Evolutionary conservation across 2,888 invertebrate genomes (phyloP).

Genomic region (Eurytoma adleriae): DNA sequence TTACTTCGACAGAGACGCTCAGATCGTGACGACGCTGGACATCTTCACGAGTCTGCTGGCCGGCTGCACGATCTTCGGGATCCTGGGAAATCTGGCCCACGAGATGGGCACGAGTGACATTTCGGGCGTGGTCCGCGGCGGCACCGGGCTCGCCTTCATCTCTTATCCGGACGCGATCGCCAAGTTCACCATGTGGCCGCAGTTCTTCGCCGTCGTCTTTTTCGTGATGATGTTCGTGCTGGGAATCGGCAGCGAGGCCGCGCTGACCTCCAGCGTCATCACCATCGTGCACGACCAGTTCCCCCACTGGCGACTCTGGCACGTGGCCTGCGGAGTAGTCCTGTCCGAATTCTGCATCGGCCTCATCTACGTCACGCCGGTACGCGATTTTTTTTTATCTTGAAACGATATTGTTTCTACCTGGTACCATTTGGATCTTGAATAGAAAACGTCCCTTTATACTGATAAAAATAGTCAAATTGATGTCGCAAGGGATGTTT

Average conservation of each 20-base stretch:
- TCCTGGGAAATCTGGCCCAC: conserved; percentile 87
- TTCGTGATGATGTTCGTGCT: conserved; percentile 78
- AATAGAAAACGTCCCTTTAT: too few relatives aligned
- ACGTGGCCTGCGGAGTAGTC: conserved; percentile 72
- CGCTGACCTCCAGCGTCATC: conserved; percentile 74
- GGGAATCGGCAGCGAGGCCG: conserved; percentile 77
- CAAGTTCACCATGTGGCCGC: conserved; percentile 84
- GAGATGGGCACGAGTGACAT: conserved; percentile 81
- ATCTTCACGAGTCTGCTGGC: conserved; percentile 90
- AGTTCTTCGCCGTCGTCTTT: conserved; percentile 73
- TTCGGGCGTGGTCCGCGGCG: conserved; percentile 83
- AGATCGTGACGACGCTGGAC: conserved; percentile 89
- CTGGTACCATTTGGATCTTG: too few relatives aligned
- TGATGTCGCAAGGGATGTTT: too few relatives aligned
- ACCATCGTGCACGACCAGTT: conserved; percentile 76
- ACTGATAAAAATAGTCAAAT: too few relatives aligned
- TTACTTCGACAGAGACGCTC: conserved; percentile 79
- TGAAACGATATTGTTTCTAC: too few relatives aligned
- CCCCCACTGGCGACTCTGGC: conserved; percentile 72
- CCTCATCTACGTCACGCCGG: conserved; percentile 76
- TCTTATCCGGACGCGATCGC: conserved; percentile 91
- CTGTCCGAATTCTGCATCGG: conserved; percentile 73
- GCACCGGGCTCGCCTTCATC: conserved; percentile 89
- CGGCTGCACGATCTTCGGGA: conserved; percentile 90
- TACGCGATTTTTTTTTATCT: too few relatives aligned